Evolutionary conservation across 2,888 invertebrate species (phyloP).

Genomic region (Argyresthia goedartella): DNA sequence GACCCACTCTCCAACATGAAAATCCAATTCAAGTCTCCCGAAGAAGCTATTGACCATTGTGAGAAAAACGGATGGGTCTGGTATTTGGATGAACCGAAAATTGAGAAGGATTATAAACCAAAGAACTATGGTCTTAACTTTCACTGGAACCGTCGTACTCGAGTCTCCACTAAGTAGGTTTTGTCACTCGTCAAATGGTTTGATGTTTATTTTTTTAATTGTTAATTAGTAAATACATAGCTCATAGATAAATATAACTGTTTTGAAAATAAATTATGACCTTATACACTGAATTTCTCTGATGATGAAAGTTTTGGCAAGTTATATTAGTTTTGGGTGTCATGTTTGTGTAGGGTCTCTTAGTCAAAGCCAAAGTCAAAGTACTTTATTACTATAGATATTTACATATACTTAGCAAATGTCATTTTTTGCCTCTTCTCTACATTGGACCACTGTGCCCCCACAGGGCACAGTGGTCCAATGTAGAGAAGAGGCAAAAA

Average conservation of each 20-base stretch:
- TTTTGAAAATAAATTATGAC: background rate
- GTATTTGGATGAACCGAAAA: conserved; percentile 84
- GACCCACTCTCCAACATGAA: conserved; percentile 96
- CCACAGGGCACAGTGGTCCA: too few species aligned
- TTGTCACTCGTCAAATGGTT: background rate
- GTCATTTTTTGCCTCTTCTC: too few species aligned
- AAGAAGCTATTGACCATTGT: conserved; percentile 93
- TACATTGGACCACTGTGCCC: too few species aligned
- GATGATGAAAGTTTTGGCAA: too few species aligned
- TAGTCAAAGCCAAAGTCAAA: too few species aligned
- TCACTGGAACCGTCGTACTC: conserved; percentile 95
- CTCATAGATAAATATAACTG: too few species aligned
- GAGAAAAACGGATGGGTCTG: conserved; percentile 96
- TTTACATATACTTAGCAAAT: too few species aligned
- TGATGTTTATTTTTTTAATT: background rate
- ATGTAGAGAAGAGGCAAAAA: too few species aligned
- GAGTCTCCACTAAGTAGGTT: conserved; percentile 92
- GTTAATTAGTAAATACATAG: background rate
- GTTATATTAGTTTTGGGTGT: too few species aligned
- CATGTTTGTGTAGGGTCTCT: too few species aligned
- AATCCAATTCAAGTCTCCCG: conserved; percentile 80
- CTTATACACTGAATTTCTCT: too few species aligned
- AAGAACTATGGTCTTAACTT: conserved; percentile 97
- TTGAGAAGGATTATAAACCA: conserved; percentile 78
- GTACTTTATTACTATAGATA: too few species aligned